Evolutionary conservation across 92 coral and sea anemone genomes (phyloP), one percentile per base, ranked within the genome.

Genomic region (Zoanthus gigantus): DNA sequence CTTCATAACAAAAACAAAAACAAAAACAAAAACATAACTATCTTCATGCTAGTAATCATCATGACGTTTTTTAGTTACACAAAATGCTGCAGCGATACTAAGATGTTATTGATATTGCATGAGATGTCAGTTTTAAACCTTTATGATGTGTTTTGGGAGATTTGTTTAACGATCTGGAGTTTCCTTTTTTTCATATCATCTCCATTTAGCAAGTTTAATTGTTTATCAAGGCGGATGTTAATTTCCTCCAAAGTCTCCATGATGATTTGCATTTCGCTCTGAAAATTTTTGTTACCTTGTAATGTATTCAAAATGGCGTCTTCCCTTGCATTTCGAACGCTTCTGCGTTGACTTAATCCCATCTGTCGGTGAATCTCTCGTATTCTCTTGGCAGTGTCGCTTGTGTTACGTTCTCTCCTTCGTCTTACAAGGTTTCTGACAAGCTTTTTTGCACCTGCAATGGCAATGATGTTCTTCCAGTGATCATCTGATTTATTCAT

Each of bases 331-430:
- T 37, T 81, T 42, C 85, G 76, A n/a, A 66, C 45, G 34, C 66
- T 81, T 66, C 47, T 81, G 74, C 85, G 85, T 37, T 81, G 74
- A 71, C 34, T 81, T 65, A 81, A 47, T 5, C 85, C 85, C 85
- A 81, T 81, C 29, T 81, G 85, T 28, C 37, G 67, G 61, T 81
- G 85, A 0, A 81, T 81, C 44, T 81, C 85, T 66, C 85, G 85
- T 63, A 81, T 81, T 67, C 45, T 81, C 8, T 50, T 81, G 9
- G 85, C 85, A 28, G 85, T 81, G 16, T 65, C 32, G 45, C 47
- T 73, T 63, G 29, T 15, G 12, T 66, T 74, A 0, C 45, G 15
- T 81, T 77, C 67, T 31, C 53, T 50, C 1, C 37, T 14, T 47
- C 80, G 67, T 17, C 31, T 53, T n/a, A 7, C 5, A 77, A 47